phyloP scores from a whole-genome alignment of 92 coral and sea anemone species.

The Umimayanthus kanabou region DNA sequence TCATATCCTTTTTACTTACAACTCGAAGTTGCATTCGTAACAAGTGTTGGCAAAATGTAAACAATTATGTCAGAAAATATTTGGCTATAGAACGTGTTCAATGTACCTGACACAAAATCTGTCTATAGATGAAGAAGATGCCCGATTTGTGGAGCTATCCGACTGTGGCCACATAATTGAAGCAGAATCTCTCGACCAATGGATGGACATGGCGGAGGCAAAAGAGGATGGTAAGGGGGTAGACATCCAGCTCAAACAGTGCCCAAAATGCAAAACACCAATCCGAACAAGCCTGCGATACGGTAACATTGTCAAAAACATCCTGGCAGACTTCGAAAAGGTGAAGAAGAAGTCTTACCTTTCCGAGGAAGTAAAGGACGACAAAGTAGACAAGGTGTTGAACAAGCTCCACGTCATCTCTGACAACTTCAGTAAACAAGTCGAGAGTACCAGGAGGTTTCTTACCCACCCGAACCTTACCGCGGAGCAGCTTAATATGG shows the following conservation, averaged over 20 bases:
- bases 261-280: constrained; percentile 78
- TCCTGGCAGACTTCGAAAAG: constrained; percentile 78
- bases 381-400: too few relatives aligned
- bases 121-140: constrained; percentile 64
- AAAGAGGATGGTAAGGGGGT: constrained; percentile 46
- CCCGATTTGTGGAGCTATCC: constrained; percentile 86
- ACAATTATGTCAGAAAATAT: too few relatives aligned
- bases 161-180: constrained; percentile 90
- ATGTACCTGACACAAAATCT: not conserved
- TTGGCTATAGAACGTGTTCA: too few relatives aligned
- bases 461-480: constrained; percentile 37
- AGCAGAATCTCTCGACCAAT: constrained; percentile 73
- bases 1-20: too few relatives aligned
- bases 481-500: constrained; percentile 61
- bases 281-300: constrained; percentile 89
- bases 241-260: constrained; percentile 71
- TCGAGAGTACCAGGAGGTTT: too few relatives aligned
- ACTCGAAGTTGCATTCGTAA: too few relatives aligned
- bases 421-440: constrained; percentile 31
- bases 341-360: constrained; percentile 52
- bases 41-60: too few relatives aligned
- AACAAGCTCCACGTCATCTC: not conserved
- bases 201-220: constrained; percentile 74
- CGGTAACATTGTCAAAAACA: constrained; percentile 87
- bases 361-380: not conserved